Evolutionary conservation across 37 sponge, comb jelly and placozoan species (phyloP).

Genomic region (Cliona cf. orientalis): DNA sequence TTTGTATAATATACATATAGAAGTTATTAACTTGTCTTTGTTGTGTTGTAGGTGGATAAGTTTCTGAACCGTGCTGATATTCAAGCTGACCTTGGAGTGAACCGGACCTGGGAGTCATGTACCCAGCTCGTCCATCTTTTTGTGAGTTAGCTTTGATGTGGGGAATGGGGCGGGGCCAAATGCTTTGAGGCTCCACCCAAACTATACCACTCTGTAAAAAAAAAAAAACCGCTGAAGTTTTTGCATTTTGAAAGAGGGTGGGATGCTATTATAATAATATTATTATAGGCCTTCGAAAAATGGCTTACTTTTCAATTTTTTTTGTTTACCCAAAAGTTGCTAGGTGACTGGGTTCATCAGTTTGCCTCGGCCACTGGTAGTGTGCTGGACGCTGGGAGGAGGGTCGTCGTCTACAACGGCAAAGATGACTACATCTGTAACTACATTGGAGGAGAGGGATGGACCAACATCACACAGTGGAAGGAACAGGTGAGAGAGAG

Average conservation of each 20-base stretch:
- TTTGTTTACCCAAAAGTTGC: too few species aligned
- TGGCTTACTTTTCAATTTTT: neutral
- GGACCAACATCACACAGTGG: conserved; percentile 74
- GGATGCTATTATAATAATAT: neutral
- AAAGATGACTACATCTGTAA: conserved; percentile 86
- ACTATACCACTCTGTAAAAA: neutral
- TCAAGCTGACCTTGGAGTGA: conserved; percentile 69
- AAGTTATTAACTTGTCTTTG: neutral
- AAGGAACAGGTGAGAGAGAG: conserved; percentile 31
- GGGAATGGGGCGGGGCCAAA: too few species aligned
- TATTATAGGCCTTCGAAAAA: neutral
- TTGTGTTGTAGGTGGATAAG: conserved; percentile 9
- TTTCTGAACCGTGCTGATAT: conserved; percentile 69
- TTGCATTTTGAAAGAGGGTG: neutral
- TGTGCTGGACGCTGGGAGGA: conserved; percentile 24
- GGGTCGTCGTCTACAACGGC: conserved; percentile 85
- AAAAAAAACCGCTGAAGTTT: neutral
- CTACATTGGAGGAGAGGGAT: conserved; percentile 74
- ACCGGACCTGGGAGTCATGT: conserved; percentile 65
- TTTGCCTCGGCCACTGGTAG: conserved; percentile 55
- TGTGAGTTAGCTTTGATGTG: conserved; percentile 11
- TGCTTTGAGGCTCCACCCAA: too few species aligned
- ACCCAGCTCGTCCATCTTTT: conserved; percentile 36
- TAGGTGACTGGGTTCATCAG: conserved; percentile 77
- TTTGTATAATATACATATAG: neutral